These are phyloP conservation scores for Brienomyrus brachyistius DNA, from an alignment of 2,113 vertebrate genomes.

Conservation along the genomic window DNA sequence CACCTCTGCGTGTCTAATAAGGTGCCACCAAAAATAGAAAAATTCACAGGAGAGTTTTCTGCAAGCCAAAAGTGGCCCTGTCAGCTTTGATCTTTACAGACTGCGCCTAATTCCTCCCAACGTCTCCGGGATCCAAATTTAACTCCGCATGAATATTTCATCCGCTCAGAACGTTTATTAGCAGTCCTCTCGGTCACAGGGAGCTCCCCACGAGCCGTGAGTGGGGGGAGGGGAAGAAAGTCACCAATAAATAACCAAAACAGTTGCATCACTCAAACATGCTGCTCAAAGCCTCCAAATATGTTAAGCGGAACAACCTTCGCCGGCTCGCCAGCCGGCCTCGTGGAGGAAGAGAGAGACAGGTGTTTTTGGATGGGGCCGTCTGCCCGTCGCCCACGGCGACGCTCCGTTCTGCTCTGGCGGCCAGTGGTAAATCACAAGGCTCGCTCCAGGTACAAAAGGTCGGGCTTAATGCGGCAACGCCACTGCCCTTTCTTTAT, in stretches of 20 bases:
- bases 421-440: conserved; percentile 31
- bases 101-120: conserved; percentile 44
- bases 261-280: conserved; percentile 33
- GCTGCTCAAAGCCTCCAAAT: conserved; percentile 23
- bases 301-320: conserved; percentile 17
- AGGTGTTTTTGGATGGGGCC: background rate
- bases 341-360: background rate
- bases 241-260: conserved; percentile 51
- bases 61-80: conserved; percentile 26
- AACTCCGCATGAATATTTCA: conserved; percentile 61
- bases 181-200: conserved; percentile 32
- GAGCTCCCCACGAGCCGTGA: conserved; percentile 27
- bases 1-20: background rate
- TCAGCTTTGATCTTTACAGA: conserved; percentile 52
- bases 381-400: conserved; percentile 14
- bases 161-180: conserved; percentile 54
- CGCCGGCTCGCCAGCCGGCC: background rate
- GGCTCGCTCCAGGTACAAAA: conserved; percentile 27
- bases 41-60: conserved; percentile 19
- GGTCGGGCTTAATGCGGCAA: conserved; percentile 48
- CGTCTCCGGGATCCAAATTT: conserved; percentile 56
- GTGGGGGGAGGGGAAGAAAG: conserved; percentile 31
- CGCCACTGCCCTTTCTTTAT: conserved; percentile 32
- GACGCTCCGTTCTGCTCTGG: conserved; percentile 33
- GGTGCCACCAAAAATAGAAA: background rate